Conservation (phyloP, 2,113 vertebrate genomes). For the Prietella phreatophila region DNA sequence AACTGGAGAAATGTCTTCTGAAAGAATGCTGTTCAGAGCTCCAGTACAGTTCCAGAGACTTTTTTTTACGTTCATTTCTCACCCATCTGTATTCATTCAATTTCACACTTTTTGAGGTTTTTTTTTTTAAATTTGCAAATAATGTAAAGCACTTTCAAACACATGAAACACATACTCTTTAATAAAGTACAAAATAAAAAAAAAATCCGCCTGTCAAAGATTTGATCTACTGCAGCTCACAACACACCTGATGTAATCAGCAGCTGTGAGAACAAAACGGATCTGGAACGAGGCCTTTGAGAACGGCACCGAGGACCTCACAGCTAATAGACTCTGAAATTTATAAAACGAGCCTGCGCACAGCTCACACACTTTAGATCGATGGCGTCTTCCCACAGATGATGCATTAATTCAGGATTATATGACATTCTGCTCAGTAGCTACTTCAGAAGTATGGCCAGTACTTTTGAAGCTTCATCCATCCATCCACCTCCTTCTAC, state of each 20-base stretch:
- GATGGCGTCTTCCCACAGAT: constrained; percentile 26
- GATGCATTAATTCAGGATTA: constrained; percentile 48
- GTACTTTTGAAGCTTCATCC: constrained; percentile 36
- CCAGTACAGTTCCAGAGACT: neutral
- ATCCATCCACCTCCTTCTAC: constrained; percentile 33
- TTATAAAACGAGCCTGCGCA: constrained; percentile 24
- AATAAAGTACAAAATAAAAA: neutral
- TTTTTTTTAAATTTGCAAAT: neutral
- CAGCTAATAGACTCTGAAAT: constrained; percentile 25
- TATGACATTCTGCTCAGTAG: constrained; percentile 37
- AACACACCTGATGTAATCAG: constrained; percentile 44
- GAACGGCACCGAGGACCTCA: constrained; percentile 4
- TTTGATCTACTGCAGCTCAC: constrained; percentile 31
- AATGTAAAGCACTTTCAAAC: neutral
- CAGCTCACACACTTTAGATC: constrained; percentile 10
- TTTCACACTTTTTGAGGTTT: neutral
- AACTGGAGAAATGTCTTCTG: neutral
- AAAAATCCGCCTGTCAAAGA: neutral
- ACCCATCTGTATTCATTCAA: neutral
- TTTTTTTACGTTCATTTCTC: neutral
- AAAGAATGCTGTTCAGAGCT: neutral
- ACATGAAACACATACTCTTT: neutral
- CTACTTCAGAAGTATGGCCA: constrained; percentile 11
- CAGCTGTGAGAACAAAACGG: constrained; percentile 33
- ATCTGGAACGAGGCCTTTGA: constrained; percentile 35